phyloP scores from a whole-genome alignment of 2,113 vertebrate species.

The Anser cygnoides region DNA sequence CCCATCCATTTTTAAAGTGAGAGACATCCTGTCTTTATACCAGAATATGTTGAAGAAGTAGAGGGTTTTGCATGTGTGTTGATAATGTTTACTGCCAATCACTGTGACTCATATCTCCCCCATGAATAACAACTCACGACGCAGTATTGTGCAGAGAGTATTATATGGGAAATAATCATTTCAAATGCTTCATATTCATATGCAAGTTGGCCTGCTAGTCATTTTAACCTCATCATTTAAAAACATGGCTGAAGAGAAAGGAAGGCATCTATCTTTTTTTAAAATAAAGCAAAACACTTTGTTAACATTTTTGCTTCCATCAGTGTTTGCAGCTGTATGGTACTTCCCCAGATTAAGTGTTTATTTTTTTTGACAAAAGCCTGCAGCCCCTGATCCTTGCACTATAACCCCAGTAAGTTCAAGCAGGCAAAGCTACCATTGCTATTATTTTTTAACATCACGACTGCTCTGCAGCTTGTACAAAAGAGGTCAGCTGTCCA shows the following conservation, averaged over 20 bases:
- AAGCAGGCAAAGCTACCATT: not conserved
- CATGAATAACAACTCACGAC: not conserved
- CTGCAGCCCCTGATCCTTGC: not conserved
- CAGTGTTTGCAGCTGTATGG: not conserved
- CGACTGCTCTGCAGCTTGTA: not conserved
- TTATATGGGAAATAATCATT: constrained; percentile 15
- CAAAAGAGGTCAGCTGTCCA: not conserved
- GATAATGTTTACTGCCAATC: not conserved
- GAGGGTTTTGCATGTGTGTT: not conserved
- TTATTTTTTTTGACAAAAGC: not conserved
- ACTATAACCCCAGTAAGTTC: not conserved
- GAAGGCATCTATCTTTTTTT: not conserved
- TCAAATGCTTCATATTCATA: constrained; percentile 61
- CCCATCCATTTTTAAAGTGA: not conserved
- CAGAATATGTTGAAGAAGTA: not conserved
- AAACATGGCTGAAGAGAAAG: not conserved
- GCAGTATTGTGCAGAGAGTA: not conserved
- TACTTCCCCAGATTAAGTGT: not conserved
- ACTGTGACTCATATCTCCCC: not conserved
- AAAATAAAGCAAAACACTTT: not conserved
- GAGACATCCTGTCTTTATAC: not conserved
- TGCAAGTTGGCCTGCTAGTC: constrained; percentile 15
- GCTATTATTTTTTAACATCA: not conserved
- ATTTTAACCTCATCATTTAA: not conserved
- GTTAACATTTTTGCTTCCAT: not conserved